Evolutionary conservation across 2,888 invertebrate genomes (phyloP), one percentile per base, ranked within the genome.

Genomic region (Chymomyza caudatula): DNA sequence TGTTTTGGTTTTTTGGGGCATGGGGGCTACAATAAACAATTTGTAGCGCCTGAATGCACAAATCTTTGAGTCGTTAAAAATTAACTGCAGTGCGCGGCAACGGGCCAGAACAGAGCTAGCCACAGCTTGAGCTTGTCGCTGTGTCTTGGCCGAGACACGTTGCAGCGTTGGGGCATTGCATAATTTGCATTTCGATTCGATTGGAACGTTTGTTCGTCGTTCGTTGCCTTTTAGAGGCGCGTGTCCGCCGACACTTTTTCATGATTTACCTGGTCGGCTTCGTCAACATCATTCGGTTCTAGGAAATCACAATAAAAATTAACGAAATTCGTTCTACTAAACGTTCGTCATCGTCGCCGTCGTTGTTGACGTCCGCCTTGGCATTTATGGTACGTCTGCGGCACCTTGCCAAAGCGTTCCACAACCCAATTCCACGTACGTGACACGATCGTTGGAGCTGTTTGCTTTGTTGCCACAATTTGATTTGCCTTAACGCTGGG

Each of bases 101-200:
- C 47, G 47, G 54, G 15, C 51, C 29, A 29, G 47, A 22, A n/a
- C 17, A 20, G 17, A 55, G 44, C 22, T 57, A 44, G 65, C 47
- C 59, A 63, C 44, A 62, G 60, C 37, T 22, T 29, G 37, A n/a
- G 55, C n/a, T 19, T 25, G 23, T 22, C 25, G 8, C 49, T 20
- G 13, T 49, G 29, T 8, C 29, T 8, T 49, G 19, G 49, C 17
- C 29, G 11, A 37, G 29, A 37, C 29, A 37, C 29, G 29, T 37
- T 37, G 29, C 29, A 8, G 67, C 76, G 60, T 75, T 73, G 75
- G 62, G 71, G 66, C 68, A 69, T 85, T 85, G 85, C 83, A 88
- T 88, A 88, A 88, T 88, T 88, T 88, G 88, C 88, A 88, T 88
- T 88, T 88, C 88, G 89, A 87, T 89, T 88, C 89, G 88, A 88